These are phyloP conservation scores for Linnaemya tessellans DNA, from an alignment of 2,888 invertebrate species.

Conservation along the genomic window DNA sequence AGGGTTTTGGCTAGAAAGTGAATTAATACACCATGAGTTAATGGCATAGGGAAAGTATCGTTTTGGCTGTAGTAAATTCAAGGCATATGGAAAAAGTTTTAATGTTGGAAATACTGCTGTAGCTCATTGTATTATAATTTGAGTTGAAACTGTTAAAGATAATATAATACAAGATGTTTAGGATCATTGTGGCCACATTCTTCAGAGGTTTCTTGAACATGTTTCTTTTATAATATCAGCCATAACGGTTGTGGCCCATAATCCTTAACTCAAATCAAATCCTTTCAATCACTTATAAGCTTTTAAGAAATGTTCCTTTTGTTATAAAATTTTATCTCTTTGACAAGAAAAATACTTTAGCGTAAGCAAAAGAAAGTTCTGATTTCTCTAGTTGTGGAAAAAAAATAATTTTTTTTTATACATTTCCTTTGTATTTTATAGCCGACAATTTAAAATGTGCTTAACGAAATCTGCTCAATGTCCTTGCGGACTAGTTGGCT, in stretches of 20 bases:
- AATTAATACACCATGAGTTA: constrained; percentile 10
- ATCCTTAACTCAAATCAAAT: constrained; percentile 22
- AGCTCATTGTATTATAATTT: no score
- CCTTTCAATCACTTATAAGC: constrained; percentile 40
- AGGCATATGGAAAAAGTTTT: no score
- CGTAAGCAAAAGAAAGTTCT: constrained; percentile 1
- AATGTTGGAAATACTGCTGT: no score
- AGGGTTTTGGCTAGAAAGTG: constrained; percentile 44
- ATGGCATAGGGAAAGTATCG: neutral
- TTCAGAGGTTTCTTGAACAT: neutral
- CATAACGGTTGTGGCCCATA: neutral
- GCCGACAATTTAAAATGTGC: constrained; percentile 54
- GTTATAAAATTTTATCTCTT: constrained; percentile 30
- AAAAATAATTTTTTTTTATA: neutral
- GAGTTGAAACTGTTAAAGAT: no score
- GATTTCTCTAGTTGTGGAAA: constrained; percentile 10
- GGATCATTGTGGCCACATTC: no score
- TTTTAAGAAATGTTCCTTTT: constrained; percentile 31
- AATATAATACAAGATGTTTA: no score
- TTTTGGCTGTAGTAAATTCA: neutral
- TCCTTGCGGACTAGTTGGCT: constrained; percentile 47
- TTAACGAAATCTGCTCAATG: constrained; percentile 58
- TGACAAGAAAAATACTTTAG: neutral
- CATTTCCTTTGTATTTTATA: constrained; percentile 31
- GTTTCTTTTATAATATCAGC: neutral